Evolutionary conservation across 2,797 vertebrate genomes (phyloP).

Genomic region (Iguana delicatissima): DNA sequence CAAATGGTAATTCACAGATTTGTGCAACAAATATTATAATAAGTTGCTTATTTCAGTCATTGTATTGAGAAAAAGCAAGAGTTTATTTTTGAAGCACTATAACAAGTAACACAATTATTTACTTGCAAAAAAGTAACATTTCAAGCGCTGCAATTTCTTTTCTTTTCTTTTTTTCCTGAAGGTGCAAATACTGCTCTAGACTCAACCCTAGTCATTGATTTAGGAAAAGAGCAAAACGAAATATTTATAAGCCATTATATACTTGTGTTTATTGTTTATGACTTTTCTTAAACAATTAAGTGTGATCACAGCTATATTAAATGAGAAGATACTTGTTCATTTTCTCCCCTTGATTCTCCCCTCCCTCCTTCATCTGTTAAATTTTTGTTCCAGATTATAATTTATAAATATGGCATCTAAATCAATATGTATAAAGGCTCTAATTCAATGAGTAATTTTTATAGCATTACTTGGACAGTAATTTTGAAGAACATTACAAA

Average conservation of each 20-base stretch:
- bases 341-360: not conserved
- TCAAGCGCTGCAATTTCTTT: no score
- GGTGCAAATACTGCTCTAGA: not conserved
- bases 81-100: no score
- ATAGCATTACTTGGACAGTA: not conserved
- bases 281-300: not conserved
- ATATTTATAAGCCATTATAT: not conserved
- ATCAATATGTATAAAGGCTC: not conserved
- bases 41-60: no score
- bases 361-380: not conserved
- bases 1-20: no score
- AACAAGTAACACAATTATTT: no score
- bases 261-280: not conserved
- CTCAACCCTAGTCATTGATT: not conserved
- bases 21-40: no score
- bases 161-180: not conserved
- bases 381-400: not conserved
- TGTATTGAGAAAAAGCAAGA: no score
- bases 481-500: not conserved
- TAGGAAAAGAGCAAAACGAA: not conserved
- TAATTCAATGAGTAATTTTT: conserved; percentile 26
- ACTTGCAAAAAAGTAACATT: no score
- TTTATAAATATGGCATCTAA: conserved; percentile 23
- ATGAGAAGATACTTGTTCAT: not conserved
- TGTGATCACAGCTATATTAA: not conserved